Conservation (phyloP, 2,113 vertebrate species). For the Chlamydotis undulata region DNA sequence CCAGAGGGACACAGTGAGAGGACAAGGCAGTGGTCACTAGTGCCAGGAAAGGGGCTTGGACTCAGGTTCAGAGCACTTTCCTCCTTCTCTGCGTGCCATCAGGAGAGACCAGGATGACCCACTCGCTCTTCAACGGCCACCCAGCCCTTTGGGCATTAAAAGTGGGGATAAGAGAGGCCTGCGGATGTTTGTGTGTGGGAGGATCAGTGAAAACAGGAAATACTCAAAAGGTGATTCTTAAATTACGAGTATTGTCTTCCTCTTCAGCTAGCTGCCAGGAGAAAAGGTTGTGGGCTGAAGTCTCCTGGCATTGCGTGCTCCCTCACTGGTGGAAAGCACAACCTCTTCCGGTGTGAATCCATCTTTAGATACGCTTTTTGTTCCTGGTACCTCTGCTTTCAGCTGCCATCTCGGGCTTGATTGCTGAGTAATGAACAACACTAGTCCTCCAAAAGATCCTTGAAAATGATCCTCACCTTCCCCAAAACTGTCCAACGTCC, state of each 20-base stretch:
- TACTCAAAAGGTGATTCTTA: neutral
- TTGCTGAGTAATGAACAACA: neutral
- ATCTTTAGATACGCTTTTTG: neutral
- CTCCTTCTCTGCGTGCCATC: neutral
- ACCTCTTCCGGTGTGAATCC: neutral
- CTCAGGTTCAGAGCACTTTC: neutral
- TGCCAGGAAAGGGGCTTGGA: neutral
- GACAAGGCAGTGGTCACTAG: neutral
- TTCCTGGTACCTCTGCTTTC: neutral
- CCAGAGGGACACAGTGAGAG: neutral
- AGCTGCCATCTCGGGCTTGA: neutral
- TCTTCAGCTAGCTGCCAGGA: neutral
- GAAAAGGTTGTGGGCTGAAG: neutral
- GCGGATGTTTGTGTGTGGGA: accelerated
- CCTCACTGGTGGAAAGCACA: neutral
- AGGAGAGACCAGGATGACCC: neutral
- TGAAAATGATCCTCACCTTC: neutral
- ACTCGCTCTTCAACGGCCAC: neutral
- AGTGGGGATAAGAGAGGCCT: neutral
- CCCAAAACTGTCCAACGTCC: neutral
- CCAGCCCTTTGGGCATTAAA: neutral
- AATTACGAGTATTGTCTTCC: neutral
- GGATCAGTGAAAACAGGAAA: neutral
- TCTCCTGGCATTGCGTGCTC: neutral
- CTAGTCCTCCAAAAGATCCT: neutral